These are phyloP conservation scores for Hydrotaea diabolus DNA, from an alignment of 2,888 invertebrate species.

Conservation along the genomic window DNA sequence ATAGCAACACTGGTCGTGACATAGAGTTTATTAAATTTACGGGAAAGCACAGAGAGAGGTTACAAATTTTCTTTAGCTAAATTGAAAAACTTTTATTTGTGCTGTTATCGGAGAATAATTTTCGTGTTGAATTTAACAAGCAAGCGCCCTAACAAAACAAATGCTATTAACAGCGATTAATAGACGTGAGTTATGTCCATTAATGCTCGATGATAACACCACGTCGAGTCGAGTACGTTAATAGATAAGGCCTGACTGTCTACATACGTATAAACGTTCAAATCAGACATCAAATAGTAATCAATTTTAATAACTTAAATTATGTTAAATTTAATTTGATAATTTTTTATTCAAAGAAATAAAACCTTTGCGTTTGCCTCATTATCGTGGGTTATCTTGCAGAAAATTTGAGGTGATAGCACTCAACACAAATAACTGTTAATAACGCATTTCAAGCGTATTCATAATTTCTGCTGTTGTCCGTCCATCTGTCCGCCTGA, in stretches of 20 bases:
- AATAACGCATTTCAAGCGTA: slow-evolving; percentile 29
- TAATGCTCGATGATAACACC: slow-evolving; percentile 69
- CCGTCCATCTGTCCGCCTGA: slow-evolving; percentile 8
- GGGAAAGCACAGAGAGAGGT: too few species aligned
- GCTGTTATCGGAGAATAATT: slow-evolving; percentile 6
- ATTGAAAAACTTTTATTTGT: neutral
- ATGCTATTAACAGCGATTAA: slow-evolving; percentile 77
- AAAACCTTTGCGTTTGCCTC: slow-evolving; percentile 15
- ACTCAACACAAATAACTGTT: slow-evolving; percentile 74
- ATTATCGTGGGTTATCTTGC: neutral
- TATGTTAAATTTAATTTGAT: slow-evolving; percentile 41
- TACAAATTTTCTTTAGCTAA: neutral
- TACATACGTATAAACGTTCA: neutral
- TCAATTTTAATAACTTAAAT: slow-evolving; percentile 28
- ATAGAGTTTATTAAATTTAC: too few species aligned
- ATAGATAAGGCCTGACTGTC: neutral
- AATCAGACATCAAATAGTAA: neutral
- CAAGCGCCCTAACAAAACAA: slow-evolving; percentile 58
- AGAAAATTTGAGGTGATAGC: slow-evolving; percentile 69
- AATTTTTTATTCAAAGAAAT: slow-evolving; percentile 11
- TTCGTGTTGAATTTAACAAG: slow-evolving; percentile 8
- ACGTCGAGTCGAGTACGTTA: neutral
- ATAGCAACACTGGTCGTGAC: too few species aligned
- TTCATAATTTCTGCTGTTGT: slow-evolving; percentile 33
- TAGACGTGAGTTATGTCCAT: slow-evolving; percentile 74